phyloP scores from a whole-genome alignment of 2,797 vertebrate species.

The Gobionotothen gibberifrons region DNA sequence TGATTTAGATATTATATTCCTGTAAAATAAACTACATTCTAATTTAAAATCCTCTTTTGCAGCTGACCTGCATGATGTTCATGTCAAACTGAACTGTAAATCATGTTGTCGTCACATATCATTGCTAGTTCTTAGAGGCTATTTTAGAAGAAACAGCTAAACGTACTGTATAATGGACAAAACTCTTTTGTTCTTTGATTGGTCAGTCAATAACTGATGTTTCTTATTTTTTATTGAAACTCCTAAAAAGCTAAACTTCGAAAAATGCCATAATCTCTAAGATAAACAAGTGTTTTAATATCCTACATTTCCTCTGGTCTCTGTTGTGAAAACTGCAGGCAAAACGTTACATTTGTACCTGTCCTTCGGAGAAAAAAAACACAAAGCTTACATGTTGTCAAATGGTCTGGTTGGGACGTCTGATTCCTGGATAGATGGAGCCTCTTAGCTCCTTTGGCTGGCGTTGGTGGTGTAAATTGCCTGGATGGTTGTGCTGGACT shows the following conservation, averaged over 20 bases:
- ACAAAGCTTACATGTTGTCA: conserved; percentile 34
- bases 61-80: too few relatives aligned
- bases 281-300: not conserved
- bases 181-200: not conserved
- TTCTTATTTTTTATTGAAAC: not conserved
- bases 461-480: not conserved
- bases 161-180: not conserved
- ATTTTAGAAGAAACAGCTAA: not conserved
- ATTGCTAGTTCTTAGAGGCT: not conserved
- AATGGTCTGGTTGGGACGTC: conserved; percentile 15
- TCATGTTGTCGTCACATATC: not conserved
- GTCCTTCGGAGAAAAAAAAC: not conserved
- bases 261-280: not conserved
- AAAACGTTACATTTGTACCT: not conserved
- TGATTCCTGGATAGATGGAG: conserved; percentile 19
- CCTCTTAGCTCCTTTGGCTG: conserved; percentile 14
- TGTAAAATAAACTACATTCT: too few relatives aligned
- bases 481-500: conserved; percentile 18
- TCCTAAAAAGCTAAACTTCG: not conserved
- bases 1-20: too few relatives aligned
- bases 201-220: not conserved
- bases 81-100: too few relatives aligned
- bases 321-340: not conserved
- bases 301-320: not conserved
- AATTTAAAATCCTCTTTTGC: too few relatives aligned